These are phyloP conservation scores for Antheraea mylitta DNA, from an alignment of 1,140 invertebrate genomes.

Conservation along the genomic window DNA sequence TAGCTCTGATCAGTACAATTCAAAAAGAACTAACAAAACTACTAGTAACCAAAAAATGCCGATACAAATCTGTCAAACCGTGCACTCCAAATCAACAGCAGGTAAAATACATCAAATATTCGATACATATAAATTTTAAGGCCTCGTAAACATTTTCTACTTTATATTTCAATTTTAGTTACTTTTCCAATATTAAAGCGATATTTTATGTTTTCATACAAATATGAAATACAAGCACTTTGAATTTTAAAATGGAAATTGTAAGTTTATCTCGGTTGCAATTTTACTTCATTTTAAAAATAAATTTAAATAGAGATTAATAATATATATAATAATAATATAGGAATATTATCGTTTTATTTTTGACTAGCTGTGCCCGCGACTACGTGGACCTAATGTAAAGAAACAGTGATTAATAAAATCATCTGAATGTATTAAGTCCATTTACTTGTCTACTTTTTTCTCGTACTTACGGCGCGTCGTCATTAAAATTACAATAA, in stretches of 20 bases:
- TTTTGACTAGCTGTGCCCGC: too few relatives aligned
- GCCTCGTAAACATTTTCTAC: slow-evolving; percentile 43
- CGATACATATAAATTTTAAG: slow-evolving; percentile 52
- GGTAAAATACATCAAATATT: slow-evolving; percentile 27
- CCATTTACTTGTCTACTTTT: too few relatives aligned
- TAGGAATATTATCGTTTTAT: too few relatives aligned
- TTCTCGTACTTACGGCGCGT: too few relatives aligned
- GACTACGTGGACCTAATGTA: too few relatives aligned
- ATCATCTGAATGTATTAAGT: too few relatives aligned
- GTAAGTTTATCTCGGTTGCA: neutral
- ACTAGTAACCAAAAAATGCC: neutral
- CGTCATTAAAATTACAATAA: too few relatives aligned
- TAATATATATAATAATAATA: too few relatives aligned
- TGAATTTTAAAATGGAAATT: neutral
- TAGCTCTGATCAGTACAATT: neutral
- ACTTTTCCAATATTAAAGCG: neutral
- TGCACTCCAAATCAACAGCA: slow-evolving; percentile 8
- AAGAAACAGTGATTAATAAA: too few relatives aligned
- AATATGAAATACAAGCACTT: neutral
- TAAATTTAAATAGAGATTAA: neutral
- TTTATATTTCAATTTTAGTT: neutral
- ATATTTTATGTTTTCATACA: neutral
- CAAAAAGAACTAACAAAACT: neutral
- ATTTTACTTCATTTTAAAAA: neutral
- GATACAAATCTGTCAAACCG: neutral